Conservation (phyloP, 1,140 invertebrate species). For the Helicoverpa armigera region DNA sequence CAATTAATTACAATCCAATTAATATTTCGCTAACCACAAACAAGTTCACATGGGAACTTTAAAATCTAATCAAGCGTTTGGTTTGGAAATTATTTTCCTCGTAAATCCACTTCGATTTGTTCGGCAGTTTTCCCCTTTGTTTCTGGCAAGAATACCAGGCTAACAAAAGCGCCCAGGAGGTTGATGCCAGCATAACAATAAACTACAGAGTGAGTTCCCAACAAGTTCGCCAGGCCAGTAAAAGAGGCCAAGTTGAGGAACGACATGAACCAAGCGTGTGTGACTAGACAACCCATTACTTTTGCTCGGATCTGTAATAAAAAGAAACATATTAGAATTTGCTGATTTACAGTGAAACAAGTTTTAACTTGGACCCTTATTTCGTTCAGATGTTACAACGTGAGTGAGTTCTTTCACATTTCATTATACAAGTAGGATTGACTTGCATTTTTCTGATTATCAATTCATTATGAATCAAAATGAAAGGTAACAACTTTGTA, state of each 20-base stretch:
- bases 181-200: slow-evolving; percentile 58
- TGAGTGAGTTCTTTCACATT: too few species aligned
- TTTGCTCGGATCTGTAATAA: slow-evolving; percentile 64
- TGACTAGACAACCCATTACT: slow-evolving; percentile 58
- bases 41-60: neutral
- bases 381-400: neutral
- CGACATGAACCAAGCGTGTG: slow-evolving; percentile 57
- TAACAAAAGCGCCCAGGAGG: slow-evolving; percentile 52
- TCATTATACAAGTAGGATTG: too few species aligned
- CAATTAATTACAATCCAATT: neutral
- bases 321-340: neutral
- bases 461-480: too few species aligned
- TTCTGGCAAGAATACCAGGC: slow-evolving; percentile 58
- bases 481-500: too few species aligned
- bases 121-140: slow-evolving; percentile 65
- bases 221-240: slow-evolving; percentile 41
- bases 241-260: slow-evolving; percentile 56
- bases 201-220: slow-evolving; percentile 58
- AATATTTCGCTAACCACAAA: neutral
- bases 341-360: neutral
- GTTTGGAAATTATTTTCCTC: slow-evolving; percentile 2
- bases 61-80: neutral
- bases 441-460: too few species aligned
- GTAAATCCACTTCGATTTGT: slow-evolving; percentile 56
- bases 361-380: neutral